Percentiles rank a stretch among this genome's conserved stretches.
Evolutionary conservation across 2,113 vertebrate species (phyloP).

Genomic region (Serilophus lunatus): DNA sequence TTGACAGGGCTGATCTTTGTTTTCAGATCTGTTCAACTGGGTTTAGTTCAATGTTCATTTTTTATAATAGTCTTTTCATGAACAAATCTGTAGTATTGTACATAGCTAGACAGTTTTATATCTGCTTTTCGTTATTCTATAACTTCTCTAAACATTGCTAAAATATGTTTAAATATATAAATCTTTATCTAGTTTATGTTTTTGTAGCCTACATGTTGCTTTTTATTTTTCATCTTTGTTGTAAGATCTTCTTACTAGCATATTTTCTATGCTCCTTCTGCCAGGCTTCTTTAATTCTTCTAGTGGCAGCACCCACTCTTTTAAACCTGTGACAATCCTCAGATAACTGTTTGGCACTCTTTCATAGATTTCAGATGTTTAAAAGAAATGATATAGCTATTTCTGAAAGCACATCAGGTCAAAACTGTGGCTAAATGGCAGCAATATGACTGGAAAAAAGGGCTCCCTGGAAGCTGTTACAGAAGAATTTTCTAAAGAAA

Average conservation of each 20-base stretch:
- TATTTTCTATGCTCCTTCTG: neutral
- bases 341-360: neutral
- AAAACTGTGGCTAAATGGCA: neutral
- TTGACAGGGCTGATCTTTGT: constrained; percentile 49
- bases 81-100: neutral
- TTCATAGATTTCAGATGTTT: neutral
- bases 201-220: neutral
- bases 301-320: neutral
- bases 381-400: neutral
- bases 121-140: constrained; percentile 18
- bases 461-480: neutral
- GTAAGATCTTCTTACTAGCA: neutral
- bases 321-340: neutral
- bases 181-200: neutral
- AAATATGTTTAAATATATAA: constrained; percentile 11
- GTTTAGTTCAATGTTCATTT: constrained; percentile 25
- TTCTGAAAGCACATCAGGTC: neutral
- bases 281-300: neutral
- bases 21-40: constrained; percentile 27
- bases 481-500: neutral
- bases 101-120: neutral
- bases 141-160: neutral
- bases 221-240: neutral
- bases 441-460: neutral
- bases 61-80: neutral